Base-by-base conservation (phyloP, 2,113 vertebrate species). In the Grammomys dolichurus region DNA sequence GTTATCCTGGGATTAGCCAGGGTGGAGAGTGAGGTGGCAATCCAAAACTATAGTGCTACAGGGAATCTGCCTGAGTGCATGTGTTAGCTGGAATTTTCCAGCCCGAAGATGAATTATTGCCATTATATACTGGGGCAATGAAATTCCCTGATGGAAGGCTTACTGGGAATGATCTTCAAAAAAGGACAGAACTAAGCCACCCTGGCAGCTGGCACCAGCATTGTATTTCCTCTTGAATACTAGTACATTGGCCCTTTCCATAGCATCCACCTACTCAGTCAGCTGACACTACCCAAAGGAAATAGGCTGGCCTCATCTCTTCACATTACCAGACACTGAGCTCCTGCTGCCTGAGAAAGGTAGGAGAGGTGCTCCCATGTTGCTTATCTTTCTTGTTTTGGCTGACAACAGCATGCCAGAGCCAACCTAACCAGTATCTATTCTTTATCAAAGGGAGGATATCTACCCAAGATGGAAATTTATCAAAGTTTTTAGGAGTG, bases 81-180 rank as follows among this genome's bases (percentile, higher is more conserved):
- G 14, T 89, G n/a, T 81, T 36, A 20, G 40, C 60, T 87, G 51
- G 58, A 89, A 89, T 95, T 93, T 96, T 95, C 88, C 92, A 88
- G 17, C 48, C n/a, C 28, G 36, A 36, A 85, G 77, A 63, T 70
- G 73, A 92, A 31, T 91, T 86, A 58, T 46, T 82, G 73, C 22
- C 46, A 8, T 33, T 72, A 46, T 19, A 31, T 48, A 70, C 43
- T 56, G 31, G 31, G 2, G 33, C 51, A 87, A 17, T 36, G 78
- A 63, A 56, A 51, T n/a, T 88, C 81, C 24, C 33, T 13, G 11
- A 54, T 22, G 73, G 16, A 58, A 84, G 63, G 6, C 22, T 76
- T 76, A n/a, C 51, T 88, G 70, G 58, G 73, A 76, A 91, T 81
- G 84, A n/a, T 28, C 36, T 51, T 6, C 67, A 51, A n/a, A 70